phyloP scores from a whole-genome alignment of 2,113 vertebrate genomes.

The Pelodiscus sinensis region DNA sequence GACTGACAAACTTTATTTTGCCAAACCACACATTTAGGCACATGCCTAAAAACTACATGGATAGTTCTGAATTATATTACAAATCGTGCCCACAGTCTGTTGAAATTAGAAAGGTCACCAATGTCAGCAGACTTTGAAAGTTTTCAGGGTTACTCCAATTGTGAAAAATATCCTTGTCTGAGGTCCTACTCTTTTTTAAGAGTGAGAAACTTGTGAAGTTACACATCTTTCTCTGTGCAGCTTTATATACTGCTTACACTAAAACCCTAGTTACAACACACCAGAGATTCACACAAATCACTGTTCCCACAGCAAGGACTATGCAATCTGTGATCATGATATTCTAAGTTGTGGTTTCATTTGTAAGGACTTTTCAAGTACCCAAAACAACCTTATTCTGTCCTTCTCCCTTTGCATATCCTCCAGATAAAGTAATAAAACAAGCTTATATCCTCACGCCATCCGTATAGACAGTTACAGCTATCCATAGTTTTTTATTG shows the following conservation, averaged over 20 bases:
- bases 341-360: background rate
- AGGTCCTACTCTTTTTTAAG: background rate
- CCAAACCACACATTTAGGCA: background rate
- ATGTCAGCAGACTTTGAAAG: background rate
- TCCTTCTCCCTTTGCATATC: background rate
- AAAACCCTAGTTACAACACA: background rate
- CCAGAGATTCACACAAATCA: background rate
- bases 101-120: background rate
- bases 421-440: background rate
- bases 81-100: background rate
- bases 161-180: background rate
- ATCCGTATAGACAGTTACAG: background rate
- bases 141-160: background rate
- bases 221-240: background rate
- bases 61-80: background rate
- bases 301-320: background rate
- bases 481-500: background rate
- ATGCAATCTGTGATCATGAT: background rate
- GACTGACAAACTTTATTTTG: background rate
- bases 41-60: background rate
- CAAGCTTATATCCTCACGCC: background rate
- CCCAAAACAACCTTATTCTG: background rate
- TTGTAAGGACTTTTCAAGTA: background rate
- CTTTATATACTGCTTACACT: rapidly evolving
- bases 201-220: background rate